Conservation (phyloP, 2,888 invertebrate genomes). For the Cosmia pyralina region DNA sequence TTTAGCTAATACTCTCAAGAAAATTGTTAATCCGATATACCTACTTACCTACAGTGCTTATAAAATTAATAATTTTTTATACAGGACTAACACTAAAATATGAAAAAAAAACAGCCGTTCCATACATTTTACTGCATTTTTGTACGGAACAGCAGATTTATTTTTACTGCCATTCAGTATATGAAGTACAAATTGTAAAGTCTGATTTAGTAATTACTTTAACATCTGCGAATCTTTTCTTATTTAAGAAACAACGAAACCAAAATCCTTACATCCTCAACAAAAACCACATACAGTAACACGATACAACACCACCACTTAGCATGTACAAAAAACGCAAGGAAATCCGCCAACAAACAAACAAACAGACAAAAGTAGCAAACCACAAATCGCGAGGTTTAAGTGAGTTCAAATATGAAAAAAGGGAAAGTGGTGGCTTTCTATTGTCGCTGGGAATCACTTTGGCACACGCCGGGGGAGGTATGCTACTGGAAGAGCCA, state of each 20-base stretch:
- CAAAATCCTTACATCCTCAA: slow-evolving; percentile 29
- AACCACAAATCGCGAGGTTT: slow-evolving; percentile 79
- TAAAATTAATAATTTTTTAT: background rate
- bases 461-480: slow-evolving; percentile 70
- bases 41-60: background rate
- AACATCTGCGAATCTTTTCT: background rate
- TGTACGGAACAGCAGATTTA: background rate
- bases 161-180: background rate
- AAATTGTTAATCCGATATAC: background rate
- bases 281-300: slow-evolving; percentile 53
- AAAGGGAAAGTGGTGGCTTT: slow-evolving; percentile 78
- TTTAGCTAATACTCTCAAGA: no score
- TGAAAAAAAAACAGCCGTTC: background rate
- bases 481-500: slow-evolving; percentile 45
- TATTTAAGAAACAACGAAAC: slow-evolving; percentile 2
- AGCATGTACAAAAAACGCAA: slow-evolving; percentile 67
- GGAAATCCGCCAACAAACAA: slow-evolving; percentile 75
- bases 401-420: slow-evolving; percentile 88
- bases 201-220: background rate
- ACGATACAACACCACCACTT: slow-evolving; percentile 54
- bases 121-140: background rate
- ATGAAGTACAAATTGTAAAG: background rate
- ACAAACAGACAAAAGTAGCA: slow-evolving; percentile 79
- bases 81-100: background rate
- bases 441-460: slow-evolving; percentile 82